Conservation (phyloP, 2,797 vertebrate genomes). For the Mionectes olivaceus region DNA sequence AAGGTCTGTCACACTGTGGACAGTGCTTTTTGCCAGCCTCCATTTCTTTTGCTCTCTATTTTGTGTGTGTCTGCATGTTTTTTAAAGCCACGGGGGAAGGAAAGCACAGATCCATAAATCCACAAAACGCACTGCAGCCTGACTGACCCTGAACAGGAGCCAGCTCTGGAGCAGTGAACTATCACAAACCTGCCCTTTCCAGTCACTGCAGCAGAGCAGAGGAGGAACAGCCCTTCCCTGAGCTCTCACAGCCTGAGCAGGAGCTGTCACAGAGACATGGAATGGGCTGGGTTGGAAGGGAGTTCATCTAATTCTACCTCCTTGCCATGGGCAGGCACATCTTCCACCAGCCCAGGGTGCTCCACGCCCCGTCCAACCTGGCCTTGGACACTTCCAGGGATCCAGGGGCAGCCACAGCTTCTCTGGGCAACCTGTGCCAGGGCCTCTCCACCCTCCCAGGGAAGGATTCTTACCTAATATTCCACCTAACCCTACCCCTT, state of each 20-base stretch:
- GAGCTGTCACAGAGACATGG: background rate
- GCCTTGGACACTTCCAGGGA: background rate
- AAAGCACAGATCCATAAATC: background rate
- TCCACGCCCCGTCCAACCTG: background rate
- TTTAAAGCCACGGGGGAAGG: background rate
- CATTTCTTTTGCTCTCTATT: background rate
- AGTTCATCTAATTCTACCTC: background rate
- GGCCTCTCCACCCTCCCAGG: too few relatives aligned
- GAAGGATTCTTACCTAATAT: background rate
- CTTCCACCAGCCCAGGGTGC: background rate
- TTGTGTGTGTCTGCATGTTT: background rate
- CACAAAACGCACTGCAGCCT: background rate
- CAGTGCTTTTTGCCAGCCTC: background rate
- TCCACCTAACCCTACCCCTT: background rate
- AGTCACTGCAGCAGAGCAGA: background rate
- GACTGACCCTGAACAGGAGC: background rate
- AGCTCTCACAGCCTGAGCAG: background rate
- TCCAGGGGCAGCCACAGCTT: background rate
- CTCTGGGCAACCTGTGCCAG: background rate
- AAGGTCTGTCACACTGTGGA: background rate
- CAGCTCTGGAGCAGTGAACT: background rate
- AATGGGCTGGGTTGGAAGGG: background rate
- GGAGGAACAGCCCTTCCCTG: background rate
- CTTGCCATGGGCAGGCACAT: background rate
- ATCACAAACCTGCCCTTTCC: background rate